A percentile compares a stretch with the other conserved stretches of the same genome.
Evolutionary conservation across 2,888 invertebrate genomes (phyloP).

Genomic region (Drosophila quinaria): DNA sequence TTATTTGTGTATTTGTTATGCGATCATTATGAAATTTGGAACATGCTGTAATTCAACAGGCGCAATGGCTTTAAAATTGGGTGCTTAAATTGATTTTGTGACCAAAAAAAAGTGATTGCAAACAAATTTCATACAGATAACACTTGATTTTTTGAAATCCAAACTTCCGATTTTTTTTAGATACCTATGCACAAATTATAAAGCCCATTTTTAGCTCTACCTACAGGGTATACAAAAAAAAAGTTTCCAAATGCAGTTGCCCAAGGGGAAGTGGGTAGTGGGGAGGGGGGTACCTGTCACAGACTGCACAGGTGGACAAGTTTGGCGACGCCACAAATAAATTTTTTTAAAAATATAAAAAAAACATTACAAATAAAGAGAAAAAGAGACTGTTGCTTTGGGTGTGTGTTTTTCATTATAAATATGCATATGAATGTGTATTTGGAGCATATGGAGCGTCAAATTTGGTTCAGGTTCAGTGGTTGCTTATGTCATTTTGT

Average conservation of each 20-base stretch:
- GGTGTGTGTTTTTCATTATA: slow-evolving; percentile 22
- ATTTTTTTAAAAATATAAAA: slow-evolving; percentile 23
- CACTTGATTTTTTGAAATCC: no score
- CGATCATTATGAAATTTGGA: neutral
- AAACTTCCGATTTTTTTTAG: neutral
- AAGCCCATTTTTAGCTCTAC: neutral
- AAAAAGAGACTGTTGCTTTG: slow-evolving; percentile 30
- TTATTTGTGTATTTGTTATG: neutral
- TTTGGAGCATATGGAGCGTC: slow-evolving; percentile 63
- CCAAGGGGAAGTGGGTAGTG: neutral
- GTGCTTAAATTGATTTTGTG: neutral
- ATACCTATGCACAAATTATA: neutral
- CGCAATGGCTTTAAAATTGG: neutral
- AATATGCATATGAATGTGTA: slow-evolving; percentile 27
- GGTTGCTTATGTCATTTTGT: slow-evolving; percentile 74
- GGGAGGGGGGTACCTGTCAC: slow-evolving; percentile 7
- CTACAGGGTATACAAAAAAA: slow-evolving; percentile 24
- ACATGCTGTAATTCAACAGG: neutral
- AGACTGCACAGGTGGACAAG: slow-evolving; percentile 73
- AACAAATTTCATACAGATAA: neutral
- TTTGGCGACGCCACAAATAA: slow-evolving; percentile 61
- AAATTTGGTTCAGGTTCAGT: slow-evolving; percentile 80
- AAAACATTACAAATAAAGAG: slow-evolving; percentile 19
- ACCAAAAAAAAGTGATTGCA: neutral
- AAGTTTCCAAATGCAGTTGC: slow-evolving; percentile 44